Conservation (phyloP, 2,888 invertebrate species). For the Nineta flava region DNA sequence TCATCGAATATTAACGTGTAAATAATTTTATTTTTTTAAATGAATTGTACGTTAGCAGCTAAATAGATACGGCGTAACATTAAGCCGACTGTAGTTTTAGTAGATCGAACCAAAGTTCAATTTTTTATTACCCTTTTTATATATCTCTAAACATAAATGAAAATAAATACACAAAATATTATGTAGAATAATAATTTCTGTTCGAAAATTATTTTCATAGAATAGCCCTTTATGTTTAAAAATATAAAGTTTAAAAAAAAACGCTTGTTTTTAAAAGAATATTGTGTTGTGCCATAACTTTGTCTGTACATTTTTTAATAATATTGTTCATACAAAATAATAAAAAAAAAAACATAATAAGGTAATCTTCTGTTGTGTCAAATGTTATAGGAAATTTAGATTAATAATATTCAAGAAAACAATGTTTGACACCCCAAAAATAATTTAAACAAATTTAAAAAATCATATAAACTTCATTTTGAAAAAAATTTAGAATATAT, state of each 20-base stretch:
- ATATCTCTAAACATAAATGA: background rate
- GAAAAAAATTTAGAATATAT: background rate
- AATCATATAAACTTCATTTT: background rate
- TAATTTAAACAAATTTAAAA: background rate
- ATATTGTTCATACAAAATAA: background rate
- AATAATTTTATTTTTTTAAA: no score
- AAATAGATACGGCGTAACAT: background rate
- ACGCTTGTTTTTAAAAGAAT: constrained; percentile 1
- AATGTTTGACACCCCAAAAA: background rate
- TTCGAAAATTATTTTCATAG: background rate
- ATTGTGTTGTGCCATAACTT: constrained; percentile 7
- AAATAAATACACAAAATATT: background rate
- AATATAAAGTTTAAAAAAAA: constrained; percentile 1
- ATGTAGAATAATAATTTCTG: background rate
- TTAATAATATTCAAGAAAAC: background rate
- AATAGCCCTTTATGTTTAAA: constrained; percentile 5
- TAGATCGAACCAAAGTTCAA: background rate
- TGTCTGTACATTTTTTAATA: background rate
- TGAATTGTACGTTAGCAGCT: background rate
- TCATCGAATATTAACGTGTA: no score
- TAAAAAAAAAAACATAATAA: background rate
- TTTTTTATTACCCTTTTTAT: background rate
- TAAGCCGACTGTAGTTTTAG: background rate
- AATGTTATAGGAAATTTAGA: constrained; percentile 2
- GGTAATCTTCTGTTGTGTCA: constrained; percentile 1